These are phyloP conservation scores for Pyrgilauda ruficollis DNA, from an alignment of 2,113 vertebrate species.

Conservation along the genomic window DNA sequence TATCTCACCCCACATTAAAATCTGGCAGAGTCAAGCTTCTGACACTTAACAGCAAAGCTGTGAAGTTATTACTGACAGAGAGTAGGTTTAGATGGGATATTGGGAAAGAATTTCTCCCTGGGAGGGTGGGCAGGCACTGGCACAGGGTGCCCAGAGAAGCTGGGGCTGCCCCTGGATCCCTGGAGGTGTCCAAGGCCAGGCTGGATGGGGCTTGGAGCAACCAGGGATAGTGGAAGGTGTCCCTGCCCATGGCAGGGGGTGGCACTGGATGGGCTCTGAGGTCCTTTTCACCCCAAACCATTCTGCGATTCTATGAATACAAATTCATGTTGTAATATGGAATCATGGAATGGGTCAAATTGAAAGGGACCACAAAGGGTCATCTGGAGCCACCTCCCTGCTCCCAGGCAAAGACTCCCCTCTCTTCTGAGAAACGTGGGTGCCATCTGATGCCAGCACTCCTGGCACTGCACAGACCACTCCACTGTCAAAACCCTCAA, in stretches of 20 bases:
- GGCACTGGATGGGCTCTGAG: not conserved
- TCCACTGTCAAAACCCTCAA: not conserved
- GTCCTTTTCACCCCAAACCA: not conserved
- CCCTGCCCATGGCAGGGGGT: not conserved
- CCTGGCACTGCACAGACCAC: not conserved
- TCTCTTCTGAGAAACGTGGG: not conserved
- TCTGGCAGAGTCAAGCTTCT: not conserved
- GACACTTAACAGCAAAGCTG: not conserved
- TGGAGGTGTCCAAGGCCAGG: not conserved
- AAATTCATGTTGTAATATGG: not conserved
- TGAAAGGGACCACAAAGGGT: not conserved
- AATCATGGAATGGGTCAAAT: not conserved
- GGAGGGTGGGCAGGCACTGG: fast-evolving
- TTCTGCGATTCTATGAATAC: not conserved
- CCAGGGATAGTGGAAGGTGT: not conserved
- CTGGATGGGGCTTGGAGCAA: fast-evolving
- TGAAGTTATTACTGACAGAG: not conserved
- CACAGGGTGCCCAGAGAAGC: not conserved
- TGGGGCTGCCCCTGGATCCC: not conserved
- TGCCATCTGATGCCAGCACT: not conserved
- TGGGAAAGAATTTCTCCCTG: not conserved
- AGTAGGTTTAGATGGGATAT: not conserved
- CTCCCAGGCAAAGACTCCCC: not conserved
- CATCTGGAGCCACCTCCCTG: not conserved
- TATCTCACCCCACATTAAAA: not conserved